A percentile compares a stretch with the other conserved stretches of the same genome.
Evolutionary conservation across 2,113 vertebrate genomes (phyloP).

Genomic region (Ranitomeya variabilis): DNA sequence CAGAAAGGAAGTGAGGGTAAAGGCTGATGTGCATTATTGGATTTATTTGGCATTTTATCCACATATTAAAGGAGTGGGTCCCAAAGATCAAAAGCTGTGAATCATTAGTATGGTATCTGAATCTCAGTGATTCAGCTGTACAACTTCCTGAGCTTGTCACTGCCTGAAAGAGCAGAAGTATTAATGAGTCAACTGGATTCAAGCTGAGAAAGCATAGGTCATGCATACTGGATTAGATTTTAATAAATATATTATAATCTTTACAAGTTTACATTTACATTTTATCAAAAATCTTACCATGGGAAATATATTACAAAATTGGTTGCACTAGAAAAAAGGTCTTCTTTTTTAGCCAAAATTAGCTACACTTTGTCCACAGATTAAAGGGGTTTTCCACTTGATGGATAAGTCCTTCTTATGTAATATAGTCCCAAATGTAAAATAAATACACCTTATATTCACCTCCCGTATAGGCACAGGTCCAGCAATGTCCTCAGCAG

Average conservation of each 20-base stretch:
- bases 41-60: slow-evolving; percentile 22
- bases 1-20: slow-evolving; percentile 6
- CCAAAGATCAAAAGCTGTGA: slow-evolving; percentile 40
- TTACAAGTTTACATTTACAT: background rate
- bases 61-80: background rate
- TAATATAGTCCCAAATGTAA: no score
- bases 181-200: slow-evolving; percentile 38
- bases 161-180: slow-evolving; percentile 40
- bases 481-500: no score
- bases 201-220: background rate
- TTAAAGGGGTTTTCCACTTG: no score
- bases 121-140: slow-evolving; percentile 28
- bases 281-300: background rate
- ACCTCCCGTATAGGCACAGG: no score
- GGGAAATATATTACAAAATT: background rate
- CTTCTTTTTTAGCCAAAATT: no score
- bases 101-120: slow-evolving; percentile 39
- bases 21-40: background rate
- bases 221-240: background rate
- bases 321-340: no score
- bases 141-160: slow-evolving; percentile 40
- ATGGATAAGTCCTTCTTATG: no score
- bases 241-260: background rate
- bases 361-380: no score
- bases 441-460: no score